A percentile compares a stretch with the other conserved stretches of the same genome.
Conservation (phyloP, 2,113 vertebrate genomes). For the Psephotus haematonotus region DNA sequence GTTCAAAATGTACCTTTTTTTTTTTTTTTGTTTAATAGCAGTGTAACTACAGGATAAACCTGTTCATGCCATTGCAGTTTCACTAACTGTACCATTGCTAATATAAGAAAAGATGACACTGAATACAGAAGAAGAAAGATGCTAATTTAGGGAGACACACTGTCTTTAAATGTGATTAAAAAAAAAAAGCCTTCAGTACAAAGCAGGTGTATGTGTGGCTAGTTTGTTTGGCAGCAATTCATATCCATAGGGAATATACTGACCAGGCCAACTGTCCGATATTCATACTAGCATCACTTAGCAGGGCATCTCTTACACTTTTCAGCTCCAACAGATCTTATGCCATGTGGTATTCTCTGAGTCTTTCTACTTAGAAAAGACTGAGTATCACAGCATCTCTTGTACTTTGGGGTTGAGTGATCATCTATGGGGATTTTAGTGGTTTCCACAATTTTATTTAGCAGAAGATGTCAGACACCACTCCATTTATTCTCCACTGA, state of each 20-base stretch:
- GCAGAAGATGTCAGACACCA: not conserved
- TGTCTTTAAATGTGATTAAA: not conserved
- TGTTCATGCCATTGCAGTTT: not conserved
- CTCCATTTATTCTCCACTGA: not conserved
- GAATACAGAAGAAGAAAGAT: not conserved
- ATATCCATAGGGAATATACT: not conserved
- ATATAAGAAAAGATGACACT: not conserved
- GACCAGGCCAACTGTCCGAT: not conserved
- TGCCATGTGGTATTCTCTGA: not conserved
- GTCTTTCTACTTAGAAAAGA: not conserved
- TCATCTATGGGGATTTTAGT: not conserved
- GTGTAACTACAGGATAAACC: not conserved
- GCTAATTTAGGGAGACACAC: not conserved
- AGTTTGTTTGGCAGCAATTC: not conserved
- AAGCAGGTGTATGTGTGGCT: not conserved
- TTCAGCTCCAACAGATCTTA: not conserved
- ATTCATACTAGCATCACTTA: not conserved
- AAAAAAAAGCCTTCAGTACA: not conserved
- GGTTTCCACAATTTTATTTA: not conserved
- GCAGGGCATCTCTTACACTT: not conserved
- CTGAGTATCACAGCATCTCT: not conserved
- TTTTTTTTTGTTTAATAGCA: not conserved
- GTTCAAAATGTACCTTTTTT: not conserved
- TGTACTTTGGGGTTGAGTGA: not conserved
- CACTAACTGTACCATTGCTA: not conserved